These are phyloP conservation scores for Schizotus pectinicornis DNA, from an alignment of 2,888 invertebrate genomes.

Conservation along the genomic window DNA sequence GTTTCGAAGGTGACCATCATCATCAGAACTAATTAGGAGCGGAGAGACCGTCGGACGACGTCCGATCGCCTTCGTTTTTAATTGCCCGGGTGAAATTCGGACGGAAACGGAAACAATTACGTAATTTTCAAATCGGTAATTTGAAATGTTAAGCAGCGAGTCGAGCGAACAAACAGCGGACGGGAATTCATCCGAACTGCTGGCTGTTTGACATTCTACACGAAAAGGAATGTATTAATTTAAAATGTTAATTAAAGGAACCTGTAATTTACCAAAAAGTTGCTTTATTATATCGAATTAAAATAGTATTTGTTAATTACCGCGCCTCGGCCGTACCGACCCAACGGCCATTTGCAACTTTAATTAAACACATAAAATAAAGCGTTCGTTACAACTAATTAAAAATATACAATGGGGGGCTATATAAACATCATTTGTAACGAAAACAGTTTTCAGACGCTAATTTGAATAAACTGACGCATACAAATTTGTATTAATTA, in stretches of 20 bases:
- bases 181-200: neutral
- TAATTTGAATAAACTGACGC: slow-evolving; percentile 30
- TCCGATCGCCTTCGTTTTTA: too few relatives aligned
- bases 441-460: slow-evolving; percentile 21
- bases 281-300: slow-evolving; percentile 12
- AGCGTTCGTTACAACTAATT: slow-evolving; percentile 26
- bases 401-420: slow-evolving; percentile 23
- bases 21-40: too few relatives aligned
- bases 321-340: neutral
- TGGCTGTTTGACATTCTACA: slow-evolving; percentile 6
- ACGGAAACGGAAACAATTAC: slow-evolving; percentile 29
- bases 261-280: slow-evolving; percentile 8
- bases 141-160: slow-evolving; percentile 8
- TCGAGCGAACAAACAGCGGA: neutral
- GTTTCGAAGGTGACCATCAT: too few relatives aligned
- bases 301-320: slow-evolving; percentile 17
- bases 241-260: slow-evolving; percentile 18
- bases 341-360: slow-evolving; percentile 16
- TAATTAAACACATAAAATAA: slow-evolving; percentile 19
- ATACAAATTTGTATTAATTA: slow-evolving; percentile 44
- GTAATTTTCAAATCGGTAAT: slow-evolving; percentile 17
- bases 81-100: neutral
- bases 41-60: too few relatives aligned
- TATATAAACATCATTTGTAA: slow-evolving; percentile 28
- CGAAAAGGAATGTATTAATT: slow-evolving; percentile 8